phyloP scores from a whole-genome alignment of 1,140 invertebrate species.

The Drosophila busckii region DNA sequence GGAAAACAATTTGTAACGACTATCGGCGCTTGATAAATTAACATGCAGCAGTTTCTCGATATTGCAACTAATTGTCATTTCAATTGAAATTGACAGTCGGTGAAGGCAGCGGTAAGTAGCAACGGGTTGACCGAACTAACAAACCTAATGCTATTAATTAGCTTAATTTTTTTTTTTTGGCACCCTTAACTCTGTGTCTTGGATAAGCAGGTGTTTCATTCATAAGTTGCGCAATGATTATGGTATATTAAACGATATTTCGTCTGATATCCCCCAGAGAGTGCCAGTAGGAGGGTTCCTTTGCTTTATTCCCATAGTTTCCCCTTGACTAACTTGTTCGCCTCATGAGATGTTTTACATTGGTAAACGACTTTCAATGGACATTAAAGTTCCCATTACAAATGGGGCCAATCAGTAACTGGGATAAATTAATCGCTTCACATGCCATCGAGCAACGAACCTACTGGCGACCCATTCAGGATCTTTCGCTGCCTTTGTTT shows the following conservation, averaged over 20 bases:
- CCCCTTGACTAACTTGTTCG: conserved; percentile 33
- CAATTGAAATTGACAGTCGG: conserved; percentile 66
- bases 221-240: no score
- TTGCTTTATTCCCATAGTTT: conserved; percentile 47
- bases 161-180: conserved; percentile 62
- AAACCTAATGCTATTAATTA: no score
- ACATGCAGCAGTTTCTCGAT: conserved; percentile 68
- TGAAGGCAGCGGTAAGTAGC: conserved; percentile 31
- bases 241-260: conserved; percentile 59
- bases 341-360: conserved; percentile 72
- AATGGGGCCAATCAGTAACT: conserved; percentile 64
- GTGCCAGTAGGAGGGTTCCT: conserved; percentile 55
- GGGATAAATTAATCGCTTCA: conserved; percentile 69
- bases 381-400: conserved; percentile 67
- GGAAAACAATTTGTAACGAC: conserved; percentile 71
- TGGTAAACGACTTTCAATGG: conserved; percentile 52
- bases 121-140: conserved; percentile 20
- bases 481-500: conserved; percentile 56
- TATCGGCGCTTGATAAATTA: conserved; percentile 72
- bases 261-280: conserved; percentile 34
- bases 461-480: conserved; percentile 19
- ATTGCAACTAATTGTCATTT: conserved; percentile 75
- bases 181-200: conserved; percentile 59
- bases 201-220: no score
- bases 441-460: conserved; percentile 24